These are phyloP conservation scores for Indri indri DNA, from an alignment of 2,113 vertebrate species.

Conservation along the genomic window DNA sequence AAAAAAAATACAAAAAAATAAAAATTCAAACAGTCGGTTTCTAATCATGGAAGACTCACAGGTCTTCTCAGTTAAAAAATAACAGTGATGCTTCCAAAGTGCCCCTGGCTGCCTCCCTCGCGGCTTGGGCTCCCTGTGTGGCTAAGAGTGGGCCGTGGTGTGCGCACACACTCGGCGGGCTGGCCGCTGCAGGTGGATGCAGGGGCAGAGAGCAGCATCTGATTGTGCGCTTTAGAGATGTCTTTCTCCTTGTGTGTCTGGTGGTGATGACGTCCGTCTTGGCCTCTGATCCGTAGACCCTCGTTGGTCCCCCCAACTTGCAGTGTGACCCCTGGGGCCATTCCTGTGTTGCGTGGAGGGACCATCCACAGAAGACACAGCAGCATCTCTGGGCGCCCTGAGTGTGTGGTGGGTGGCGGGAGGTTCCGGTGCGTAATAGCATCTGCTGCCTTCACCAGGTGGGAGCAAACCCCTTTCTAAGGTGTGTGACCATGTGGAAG, in stretches of 20 bases:
- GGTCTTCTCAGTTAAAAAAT: not conserved
- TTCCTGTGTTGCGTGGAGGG: rapidly evolving
- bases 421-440: not conserved
- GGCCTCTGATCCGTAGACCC: not conserved
- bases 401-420: rapidly evolving
- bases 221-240: not conserved
- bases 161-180: rapidly evolving
- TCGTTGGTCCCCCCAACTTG: rapidly evolving
- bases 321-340: rapidly evolving
- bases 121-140: rapidly evolving
- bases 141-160: not conserved
- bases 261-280: not conserved
- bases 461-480: not conserved
- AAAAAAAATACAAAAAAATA: not conserved
- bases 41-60: too few species aligned
- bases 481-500: not conserved
- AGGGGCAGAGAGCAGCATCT: not conserved
- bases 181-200: not conserved
- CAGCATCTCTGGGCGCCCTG: not conserved
- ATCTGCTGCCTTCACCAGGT: not conserved
- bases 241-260: not conserved
- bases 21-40: not conserved
- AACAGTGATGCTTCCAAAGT: not conserved
- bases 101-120: not conserved
- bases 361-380: not conserved